Conservation (phyloP, 2,888 invertebrate species). For the Pocota personata region DNA sequence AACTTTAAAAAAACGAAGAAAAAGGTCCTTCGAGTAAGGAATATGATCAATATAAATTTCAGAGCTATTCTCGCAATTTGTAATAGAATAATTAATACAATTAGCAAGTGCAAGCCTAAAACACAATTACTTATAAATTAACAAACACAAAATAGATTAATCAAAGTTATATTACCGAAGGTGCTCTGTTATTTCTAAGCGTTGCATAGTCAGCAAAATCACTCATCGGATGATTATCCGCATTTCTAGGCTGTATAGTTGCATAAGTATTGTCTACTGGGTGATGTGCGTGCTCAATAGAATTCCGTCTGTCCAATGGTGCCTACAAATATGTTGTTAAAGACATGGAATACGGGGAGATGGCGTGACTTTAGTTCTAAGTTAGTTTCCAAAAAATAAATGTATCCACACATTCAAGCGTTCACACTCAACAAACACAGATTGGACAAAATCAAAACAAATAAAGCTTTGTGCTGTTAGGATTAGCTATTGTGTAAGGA, state of each 20-base stretch:
- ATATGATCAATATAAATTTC: too few relatives aligned
- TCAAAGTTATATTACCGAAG: conserved; percentile 78
- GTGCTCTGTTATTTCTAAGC: conserved; percentile 81
- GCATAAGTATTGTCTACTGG: conserved; percentile 82
- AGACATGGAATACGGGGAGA: conserved; percentile 40
- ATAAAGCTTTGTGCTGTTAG: conserved; percentile 39
- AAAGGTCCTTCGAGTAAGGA: too few relatives aligned
- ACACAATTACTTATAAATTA: background rate
- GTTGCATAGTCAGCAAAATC: conserved; percentile 83
- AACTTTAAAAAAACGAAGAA: too few relatives aligned
- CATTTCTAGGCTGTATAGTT: conserved; percentile 82
- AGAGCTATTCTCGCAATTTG: too few relatives aligned
- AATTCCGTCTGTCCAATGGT: conserved; percentile 80
- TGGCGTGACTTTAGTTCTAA: background rate
- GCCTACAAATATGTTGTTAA: conserved; percentile 74
- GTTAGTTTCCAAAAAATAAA: conserved; percentile 32
- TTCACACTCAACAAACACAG: conserved; percentile 6
- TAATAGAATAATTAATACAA: background rate
- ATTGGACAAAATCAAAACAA: conserved; percentile 6
- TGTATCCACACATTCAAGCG: conserved; percentile 1
- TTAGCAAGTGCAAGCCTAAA: conserved; percentile 1
- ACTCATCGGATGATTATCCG: conserved; percentile 79
- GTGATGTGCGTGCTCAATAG: conserved; percentile 81
- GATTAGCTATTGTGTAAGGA: background rate
- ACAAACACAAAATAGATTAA: conserved; percentile 12